Percentiles rank a stretch among this genome's conserved stretches.
These are phyloP conservation scores for Axis porcinus DNA, from an alignment of 2,113 vertebrate species.

Conservation along the genomic window DNA sequence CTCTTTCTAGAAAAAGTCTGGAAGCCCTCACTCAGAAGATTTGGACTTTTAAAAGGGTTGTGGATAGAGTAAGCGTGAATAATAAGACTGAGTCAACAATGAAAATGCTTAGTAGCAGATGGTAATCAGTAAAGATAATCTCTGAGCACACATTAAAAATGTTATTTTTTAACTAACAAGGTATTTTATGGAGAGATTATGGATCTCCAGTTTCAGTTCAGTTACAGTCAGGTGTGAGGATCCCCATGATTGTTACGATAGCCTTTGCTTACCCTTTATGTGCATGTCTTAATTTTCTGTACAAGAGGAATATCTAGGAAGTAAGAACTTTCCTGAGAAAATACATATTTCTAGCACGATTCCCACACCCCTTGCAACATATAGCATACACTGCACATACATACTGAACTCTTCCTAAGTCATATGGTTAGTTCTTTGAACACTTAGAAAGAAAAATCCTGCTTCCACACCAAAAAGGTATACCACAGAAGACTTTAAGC, in stretches of 20 bases:
- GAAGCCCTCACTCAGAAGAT: not conserved
- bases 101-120: constrained; percentile 21
- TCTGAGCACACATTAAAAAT: constrained; percentile 12
- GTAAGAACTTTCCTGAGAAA: not conserved
- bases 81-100: not conserved
- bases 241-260: not conserved
- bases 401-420: not conserved
- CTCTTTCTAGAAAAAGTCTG: not conserved
- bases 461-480: not conserved
- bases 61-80: not conserved
- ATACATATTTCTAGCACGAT: not conserved
- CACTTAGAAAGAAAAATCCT: constrained; percentile 4
- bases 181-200: constrained; percentile 5
- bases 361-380: not conserved
- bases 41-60: not conserved
- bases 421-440: not conserved
- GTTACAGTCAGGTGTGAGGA: not conserved
- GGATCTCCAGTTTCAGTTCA: constrained; percentile 25
- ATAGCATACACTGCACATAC: not conserved
- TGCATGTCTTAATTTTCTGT: not conserved
- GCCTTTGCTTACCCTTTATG: not conserved
- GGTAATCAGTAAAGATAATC: not conserved
- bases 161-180: constrained; percentile 30
- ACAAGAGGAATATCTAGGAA: not conserved
- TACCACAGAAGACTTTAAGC: not conserved